A percentile compares a stretch with the other conserved stretches of the same genome.
Evolutionary conservation across 2,888 invertebrate genomes (phyloP).

Genomic region (Patella ulyssiponensis): DNA sequence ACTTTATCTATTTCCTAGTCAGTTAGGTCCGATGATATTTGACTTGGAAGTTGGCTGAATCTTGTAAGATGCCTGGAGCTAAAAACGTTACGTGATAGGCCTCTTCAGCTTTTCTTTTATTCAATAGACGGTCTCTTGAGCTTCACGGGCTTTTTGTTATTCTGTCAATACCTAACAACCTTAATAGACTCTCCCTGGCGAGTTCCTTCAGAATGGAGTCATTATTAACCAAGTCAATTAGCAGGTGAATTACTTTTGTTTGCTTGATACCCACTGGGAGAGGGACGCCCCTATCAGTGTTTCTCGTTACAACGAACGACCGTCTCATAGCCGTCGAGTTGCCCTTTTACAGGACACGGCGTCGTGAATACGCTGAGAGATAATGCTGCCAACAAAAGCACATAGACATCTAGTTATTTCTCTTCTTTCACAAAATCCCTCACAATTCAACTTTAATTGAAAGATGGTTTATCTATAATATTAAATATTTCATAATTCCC

Average conservation of each 20-base stretch:
- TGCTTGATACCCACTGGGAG: conserved; percentile 18
- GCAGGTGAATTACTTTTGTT: conserved; percentile 22
- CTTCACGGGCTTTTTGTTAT: conserved; percentile 22
- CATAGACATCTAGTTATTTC: no score
- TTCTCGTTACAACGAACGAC: neutral
- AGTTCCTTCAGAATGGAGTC: conserved; percentile 14
- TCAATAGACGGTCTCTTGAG: conserved; percentile 15
- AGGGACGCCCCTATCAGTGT: neutral
- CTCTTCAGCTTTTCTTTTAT: neutral
- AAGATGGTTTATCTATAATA: no score
- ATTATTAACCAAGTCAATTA: conserved; percentile 26
- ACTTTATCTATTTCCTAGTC: no score
- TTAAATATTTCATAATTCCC: no score
- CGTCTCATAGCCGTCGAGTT: neutral
- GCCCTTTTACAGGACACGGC: neutral
- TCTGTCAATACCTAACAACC: conserved; percentile 17
- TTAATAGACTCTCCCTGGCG: conserved; percentile 23
- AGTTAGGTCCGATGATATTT: no score
- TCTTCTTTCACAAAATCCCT: no score
- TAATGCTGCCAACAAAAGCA: no score
- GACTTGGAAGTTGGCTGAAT: no score
- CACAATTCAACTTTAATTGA: no score
- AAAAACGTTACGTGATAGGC: no score
- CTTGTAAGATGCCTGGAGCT: no score
- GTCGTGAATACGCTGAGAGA: no score